phyloP scores from a whole-genome alignment of 2,113 vertebrate species.

The Paradoxurus hermaphroditus region DNA sequence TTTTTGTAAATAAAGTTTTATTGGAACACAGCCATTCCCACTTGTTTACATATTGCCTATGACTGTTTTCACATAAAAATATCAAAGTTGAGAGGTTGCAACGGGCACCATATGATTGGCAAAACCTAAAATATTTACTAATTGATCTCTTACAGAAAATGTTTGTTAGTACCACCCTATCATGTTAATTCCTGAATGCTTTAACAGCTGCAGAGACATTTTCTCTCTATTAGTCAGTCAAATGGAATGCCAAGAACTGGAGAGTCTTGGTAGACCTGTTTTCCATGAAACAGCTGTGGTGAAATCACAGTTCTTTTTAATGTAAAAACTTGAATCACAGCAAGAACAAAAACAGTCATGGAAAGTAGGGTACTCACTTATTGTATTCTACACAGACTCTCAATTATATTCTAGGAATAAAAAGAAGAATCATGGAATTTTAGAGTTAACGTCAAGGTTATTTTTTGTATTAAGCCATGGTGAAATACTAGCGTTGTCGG shows the following conservation, averaged over 20 bases:
- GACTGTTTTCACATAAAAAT: background rate
- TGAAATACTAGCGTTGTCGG: conserved; percentile 3
- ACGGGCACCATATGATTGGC: background rate
- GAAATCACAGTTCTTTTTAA: background rate
- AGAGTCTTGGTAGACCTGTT: background rate
- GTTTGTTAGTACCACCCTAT: background rate
- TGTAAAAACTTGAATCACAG: background rate
- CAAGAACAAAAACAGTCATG: background rate
- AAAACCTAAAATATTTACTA: conserved; percentile 23
- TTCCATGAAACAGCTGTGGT: background rate
- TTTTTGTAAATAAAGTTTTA: conserved; percentile 43
- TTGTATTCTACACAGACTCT: background rate
- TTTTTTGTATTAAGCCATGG: background rate
- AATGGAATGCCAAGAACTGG: background rate
- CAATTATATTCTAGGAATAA: background rate
- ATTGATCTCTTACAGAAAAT: conserved; percentile 7
- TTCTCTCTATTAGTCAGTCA: background rate
- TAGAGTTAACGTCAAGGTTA: conserved; percentile 9
- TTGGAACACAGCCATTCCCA: background rate
- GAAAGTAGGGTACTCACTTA: conserved; percentile 3
- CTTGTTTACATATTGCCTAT: background rate
- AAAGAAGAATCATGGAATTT: conserved; percentile 9
- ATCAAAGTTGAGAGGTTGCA: background rate
- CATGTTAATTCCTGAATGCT: background rate
- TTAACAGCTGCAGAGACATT: background rate